Base-by-base conservation (phyloP, 1,140 invertebrate genomes). In the Drosophila tsacasi region DNA sequence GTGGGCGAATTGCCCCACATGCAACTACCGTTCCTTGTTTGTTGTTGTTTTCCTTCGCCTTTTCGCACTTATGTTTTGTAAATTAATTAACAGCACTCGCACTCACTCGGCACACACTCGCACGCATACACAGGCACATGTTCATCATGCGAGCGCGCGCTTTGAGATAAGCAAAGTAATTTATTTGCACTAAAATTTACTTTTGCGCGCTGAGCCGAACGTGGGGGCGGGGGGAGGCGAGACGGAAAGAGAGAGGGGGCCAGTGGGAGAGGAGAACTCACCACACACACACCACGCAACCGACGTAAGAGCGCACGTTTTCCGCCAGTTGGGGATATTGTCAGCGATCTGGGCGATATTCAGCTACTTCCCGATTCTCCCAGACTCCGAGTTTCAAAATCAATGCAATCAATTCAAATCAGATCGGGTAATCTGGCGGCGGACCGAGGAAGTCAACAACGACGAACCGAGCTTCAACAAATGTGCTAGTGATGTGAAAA, bases 151-250 rank as follows among this genome's bases (percentile, higher is more conserved):
- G 64, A 80, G 67, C 76, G 76, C 81, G 81, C 84, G 78, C 63
- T 42, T 47, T 82, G 84, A 90, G 84, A 89, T 89, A 89, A 89
- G 84, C 85, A 76, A 81, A 84, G 77, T 81, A 84, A 90, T 89
- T 89, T 89, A 90, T 89, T 89, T 90, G 84, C 84, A 87, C 73
- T 84, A 84, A 89, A 84, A 81, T 89, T 87, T 87, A 75, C 81
- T 84, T 87, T 87, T 81, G 83, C 83, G 77, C 83, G 83, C 80
- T 65, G 69, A 57, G 64, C 46, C 37, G 58, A 54, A 49, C 42
- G 72, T 61, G 46, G 44, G 25, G 47, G 49, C 5, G 12, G 23
- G 46, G 23, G 27, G 10, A 8, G 39, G 15, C n/a, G 49, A 52
- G 25, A 30, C 44, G 47, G 15, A 27, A 15, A 39, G 15, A 27